phyloP scores from a whole-genome alignment of 2,113 vertebrate species.

The pig (Sus scrofa) region DNA sequence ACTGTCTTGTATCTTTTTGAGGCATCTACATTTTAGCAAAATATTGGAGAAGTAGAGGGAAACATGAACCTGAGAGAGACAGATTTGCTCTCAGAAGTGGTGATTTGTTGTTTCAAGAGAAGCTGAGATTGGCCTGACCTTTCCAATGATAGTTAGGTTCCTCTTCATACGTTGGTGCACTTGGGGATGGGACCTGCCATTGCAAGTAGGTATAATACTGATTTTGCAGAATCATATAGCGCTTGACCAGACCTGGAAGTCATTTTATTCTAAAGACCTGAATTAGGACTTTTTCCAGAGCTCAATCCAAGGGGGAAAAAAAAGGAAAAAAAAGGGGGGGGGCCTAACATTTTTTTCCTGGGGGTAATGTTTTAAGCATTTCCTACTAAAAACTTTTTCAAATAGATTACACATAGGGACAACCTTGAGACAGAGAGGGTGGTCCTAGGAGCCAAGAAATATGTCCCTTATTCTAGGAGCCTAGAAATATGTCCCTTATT shows the following conservation, averaged over 20 bases:
- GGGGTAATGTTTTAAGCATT: neutral
- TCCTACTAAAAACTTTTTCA: neutral
- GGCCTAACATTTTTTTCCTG: neutral
- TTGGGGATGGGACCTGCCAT: neutral
- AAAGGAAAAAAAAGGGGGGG: neutral
- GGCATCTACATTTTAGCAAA: neutral
- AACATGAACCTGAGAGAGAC: neutral
- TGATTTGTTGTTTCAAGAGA: neutral
- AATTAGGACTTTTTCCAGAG: neutral
- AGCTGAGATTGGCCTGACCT: neutral
- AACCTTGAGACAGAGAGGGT: neutral
- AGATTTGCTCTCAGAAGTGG: neutral
- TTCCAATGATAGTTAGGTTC: neutral
- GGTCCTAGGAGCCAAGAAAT: neutral
- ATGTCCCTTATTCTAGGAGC: neutral
- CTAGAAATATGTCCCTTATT: neutral
- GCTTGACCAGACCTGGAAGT: neutral
- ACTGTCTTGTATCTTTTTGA: neutral
- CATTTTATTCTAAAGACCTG: conserved; percentile 29
- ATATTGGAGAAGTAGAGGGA: neutral
- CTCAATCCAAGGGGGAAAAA: neutral
- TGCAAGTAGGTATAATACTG: neutral
- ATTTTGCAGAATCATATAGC: neutral
- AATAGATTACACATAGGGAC: neutral
- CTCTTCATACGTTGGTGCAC: neutral